Base-by-base conservation (phyloP, 1,140 invertebrate species). In the Sarcophaga bullata region DNA sequence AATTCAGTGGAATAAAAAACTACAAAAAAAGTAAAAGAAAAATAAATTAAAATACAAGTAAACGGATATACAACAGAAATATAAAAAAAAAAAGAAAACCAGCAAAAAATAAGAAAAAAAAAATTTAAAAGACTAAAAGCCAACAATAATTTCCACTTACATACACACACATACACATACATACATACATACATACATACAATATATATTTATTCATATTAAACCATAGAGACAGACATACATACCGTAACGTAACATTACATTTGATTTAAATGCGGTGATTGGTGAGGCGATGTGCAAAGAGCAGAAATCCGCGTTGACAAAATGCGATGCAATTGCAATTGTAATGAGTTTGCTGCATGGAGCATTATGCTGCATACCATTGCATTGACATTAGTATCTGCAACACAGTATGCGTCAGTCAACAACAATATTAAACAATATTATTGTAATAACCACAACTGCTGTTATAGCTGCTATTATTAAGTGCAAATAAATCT, bases 321-420 rank as follows among this genome's bases (percentile, higher is more conserved):
- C 58, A 68, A 68, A 68, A 68, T 68, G 25, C 25, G 25, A 37
- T 37, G 58, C n/a, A 68, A 19, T 19, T 68, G 58, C 19, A 68
- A 68, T 68, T 68, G 62, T 68, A 68, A 68, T 68, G 62, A 68
- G 62, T 68, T 68, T 68, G 62, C 62, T 17, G 62, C n/a, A 17
- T 37, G 25, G 4, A 37, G 25, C 25, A 37, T 37, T 37, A 37
- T 37, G 25, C 25, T 17, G 62, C n/a, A 17, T 17, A n/a, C 58
- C 17, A 25, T 68, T n/a, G 15, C 62, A 68, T 19, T 68, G 62
- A 68, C 62, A 68, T 68, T 25, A 25, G 62, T 68, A 68, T 17
- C n/a, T 68, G 62, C 62, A 68, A 58, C 54, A 13, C 19, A 68
- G 62, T 25, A 7, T 25, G 19, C 19, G 62, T 10, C 62, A 68